Evolutionary conservation across 2,888 invertebrate species (phyloP).

Genomic region (Thelaira solivaga): DNA sequence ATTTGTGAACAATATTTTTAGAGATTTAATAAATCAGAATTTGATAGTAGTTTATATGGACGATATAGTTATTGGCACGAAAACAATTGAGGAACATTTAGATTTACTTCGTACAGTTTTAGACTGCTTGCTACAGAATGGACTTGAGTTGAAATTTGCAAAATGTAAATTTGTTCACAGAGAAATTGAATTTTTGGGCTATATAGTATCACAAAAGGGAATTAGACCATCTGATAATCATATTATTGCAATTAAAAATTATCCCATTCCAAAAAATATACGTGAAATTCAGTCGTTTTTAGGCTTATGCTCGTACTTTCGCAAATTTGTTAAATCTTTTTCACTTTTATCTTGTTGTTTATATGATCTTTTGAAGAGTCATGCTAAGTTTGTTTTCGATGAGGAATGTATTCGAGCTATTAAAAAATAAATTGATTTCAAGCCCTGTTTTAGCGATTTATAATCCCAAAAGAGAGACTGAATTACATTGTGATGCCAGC

Average conservation of each 20-base stretch:
- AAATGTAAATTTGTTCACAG: not conserved
- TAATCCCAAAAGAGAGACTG: no score
- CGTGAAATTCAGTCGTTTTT: not conserved
- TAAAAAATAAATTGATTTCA: no score
- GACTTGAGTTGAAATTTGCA: not conserved
- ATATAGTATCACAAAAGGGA: not conserved
- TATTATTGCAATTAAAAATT: not conserved
- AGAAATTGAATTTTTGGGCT: not conserved
- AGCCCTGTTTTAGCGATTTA: no score
- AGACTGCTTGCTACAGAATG: not conserved
- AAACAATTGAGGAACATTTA: not conserved
- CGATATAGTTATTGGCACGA: constrained; percentile 26
- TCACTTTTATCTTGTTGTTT: no score
- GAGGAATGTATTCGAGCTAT: no score
- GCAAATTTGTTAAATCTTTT: no score
- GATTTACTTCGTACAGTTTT: not conserved
- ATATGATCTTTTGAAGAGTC: no score
- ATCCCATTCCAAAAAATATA: not conserved
- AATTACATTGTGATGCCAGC: no score
- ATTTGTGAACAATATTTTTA: constrained; percentile 31
- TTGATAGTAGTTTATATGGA: constrained; percentile 30
- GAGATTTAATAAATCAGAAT: constrained; percentile 16
- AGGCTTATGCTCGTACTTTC: no score
- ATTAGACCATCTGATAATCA: not conserved
- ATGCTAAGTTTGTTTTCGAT: no score